Base-by-base conservation (phyloP, 2,888 invertebrate species). In the Pristionchus mayeri region DNA sequence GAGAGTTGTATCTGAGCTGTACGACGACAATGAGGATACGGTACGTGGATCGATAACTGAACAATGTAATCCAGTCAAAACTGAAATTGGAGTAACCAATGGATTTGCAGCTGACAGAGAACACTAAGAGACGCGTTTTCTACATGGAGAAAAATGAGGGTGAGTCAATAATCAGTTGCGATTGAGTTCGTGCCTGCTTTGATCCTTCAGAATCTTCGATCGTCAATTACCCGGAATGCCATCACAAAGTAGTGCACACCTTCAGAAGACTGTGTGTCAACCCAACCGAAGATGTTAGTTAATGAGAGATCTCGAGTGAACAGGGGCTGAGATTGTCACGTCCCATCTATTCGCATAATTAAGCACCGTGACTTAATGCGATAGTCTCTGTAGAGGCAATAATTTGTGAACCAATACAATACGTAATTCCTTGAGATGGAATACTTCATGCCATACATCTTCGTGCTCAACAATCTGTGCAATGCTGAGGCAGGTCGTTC, bases 391-490 rank as follows among this genome's bases (percentile, higher is more conserved):
- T n/a, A n/a, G n/a, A n/a, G n/a, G n/a, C n/a, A n/a, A n/a, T n/a
- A n/a, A n/a, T 44, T 34, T 27, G 34, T 24, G 79, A 63, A 30
- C 24, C 18, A 37, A 18, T 27, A 54, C 48, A 44, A 9, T 44
- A 6, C 44, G 44, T n/a, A 18, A n/a, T 21, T 79, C 7, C 84
- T 90, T 57, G 91, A 93, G 93, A 92, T 93, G 89, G 93, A 93
- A 81, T 93, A 93, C 88, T 93, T 93, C 18, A 86, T 94, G 86
- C 90, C 93, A 84, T 92, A 93, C 85, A 91, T 93, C 67, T 93
- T 93, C 88, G 92, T 92, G 27, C 89, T 94, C 85, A 93, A 93
- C 57, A 94, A 94, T 89, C 89, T 94, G 87, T 92, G 92, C 86
- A 48, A 63, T 13, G 37, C 44, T 27, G 48, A 40, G 30, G 37